Evolutionary conservation across 1,140 invertebrate species (phyloP).

Genomic region (Adoxophyes honmai): DNA sequence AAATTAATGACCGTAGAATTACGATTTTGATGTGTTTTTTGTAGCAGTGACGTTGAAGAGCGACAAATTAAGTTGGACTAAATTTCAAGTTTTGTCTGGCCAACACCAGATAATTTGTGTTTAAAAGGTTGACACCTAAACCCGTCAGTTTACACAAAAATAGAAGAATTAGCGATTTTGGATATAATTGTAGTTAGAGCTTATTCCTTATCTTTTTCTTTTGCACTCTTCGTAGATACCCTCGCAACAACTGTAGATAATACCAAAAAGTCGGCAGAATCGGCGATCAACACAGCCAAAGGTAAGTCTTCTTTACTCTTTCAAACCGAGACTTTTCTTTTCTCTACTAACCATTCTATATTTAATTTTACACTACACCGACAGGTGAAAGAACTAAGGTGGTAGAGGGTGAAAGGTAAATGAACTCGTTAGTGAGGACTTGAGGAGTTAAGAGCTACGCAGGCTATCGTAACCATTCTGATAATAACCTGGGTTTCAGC

Average conservation of each 20-base stretch:
- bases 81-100: too few species aligned
- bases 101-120: too few species aligned
- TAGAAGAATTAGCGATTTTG: too few species aligned
- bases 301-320: conserved; percentile 26
- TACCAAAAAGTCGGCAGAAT: conserved; percentile 61
- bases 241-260: conserved; percentile 59
- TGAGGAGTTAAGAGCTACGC: background rate
- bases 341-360: background rate
- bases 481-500: background rate
- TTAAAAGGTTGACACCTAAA: too few species aligned
- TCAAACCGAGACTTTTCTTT: background rate
- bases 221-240: conserved; percentile 49
- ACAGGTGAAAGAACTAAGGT: background rate
- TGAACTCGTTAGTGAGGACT: background rate
- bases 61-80: too few species aligned
- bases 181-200: conserved; percentile 19
- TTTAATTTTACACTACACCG: background rate
- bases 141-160: too few species aligned
- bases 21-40: background rate
- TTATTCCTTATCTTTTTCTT: conserved; percentile 34
- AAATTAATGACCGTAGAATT: background rate
- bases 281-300: conserved; percentile 50
- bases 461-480: too few species aligned
- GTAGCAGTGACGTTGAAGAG: too few species aligned
- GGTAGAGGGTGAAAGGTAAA: conserved; percentile 7